Evolutionary conservation across 2,888 invertebrate species (phyloP), one percentile per base, ranked within the genome.

Genomic region (Harmothoe impar): DNA sequence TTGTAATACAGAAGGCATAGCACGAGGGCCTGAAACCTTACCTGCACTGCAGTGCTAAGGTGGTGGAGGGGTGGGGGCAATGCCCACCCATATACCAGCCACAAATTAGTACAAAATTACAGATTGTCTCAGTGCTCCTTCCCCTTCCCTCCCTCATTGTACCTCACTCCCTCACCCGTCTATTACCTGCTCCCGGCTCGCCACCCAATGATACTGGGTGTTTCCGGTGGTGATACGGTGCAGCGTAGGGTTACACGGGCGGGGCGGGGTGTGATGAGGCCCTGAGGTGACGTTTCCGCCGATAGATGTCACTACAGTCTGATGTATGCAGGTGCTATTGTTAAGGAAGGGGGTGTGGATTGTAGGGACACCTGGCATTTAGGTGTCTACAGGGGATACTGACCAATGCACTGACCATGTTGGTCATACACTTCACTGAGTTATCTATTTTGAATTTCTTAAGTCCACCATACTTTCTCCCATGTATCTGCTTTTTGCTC

Each of bases 61-160:
- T n/a, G n/a, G n/a, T n/a, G 10, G 43, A 43, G 43, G 43, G 10
- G 43, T 43, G 43, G 43, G n/a, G 43, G 3, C 10, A 43, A 10
- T 43, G 43, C 43, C 43, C 43, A 43, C 43, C 43, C 43, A 43
- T 43, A 43, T 43, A 43, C 62, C n/a, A 62, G 62, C 15, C 62
- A 62, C 77, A 81, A 81, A 81, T 81, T 35, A n/a, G 81, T 17
- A n/a, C 35, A 81, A 81, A 81, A 81, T 81, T 81, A 43, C 81
- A 33, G 43, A 33, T 81, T 43, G 43, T 43, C 43, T 43, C 43
- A 43, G 43, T 43, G 43, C 43, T 43, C 43, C 43, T 10, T 43
- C 35, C n/a, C 81, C 35, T 20, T 0, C 81, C 81, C n/a, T 81
- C 15, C 33, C 12, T 43, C n/a, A 81, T 81, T 81, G 81, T 81